Base-by-base conservation (phyloP, 2,888 invertebrate species). In the Hirtodrosophila trivittata region DNA sequence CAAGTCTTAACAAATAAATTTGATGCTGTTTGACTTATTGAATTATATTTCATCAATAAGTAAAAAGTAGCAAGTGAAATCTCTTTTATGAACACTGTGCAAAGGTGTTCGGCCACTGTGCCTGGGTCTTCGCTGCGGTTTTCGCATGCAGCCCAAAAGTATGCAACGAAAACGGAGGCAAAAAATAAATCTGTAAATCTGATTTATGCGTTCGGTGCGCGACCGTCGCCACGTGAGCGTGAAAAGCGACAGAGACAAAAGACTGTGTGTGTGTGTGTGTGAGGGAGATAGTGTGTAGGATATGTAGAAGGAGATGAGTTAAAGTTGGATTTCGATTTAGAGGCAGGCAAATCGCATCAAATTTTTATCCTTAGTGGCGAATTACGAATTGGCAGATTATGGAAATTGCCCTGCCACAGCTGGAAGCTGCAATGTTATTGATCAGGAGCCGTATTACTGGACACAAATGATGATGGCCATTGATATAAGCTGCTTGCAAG, bases 331-430 rank as follows among this genome's bases (percentile, higher is more conserved):
- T 57, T 62, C 65, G 49, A 26, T 32, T 38, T 14, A 32, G 33
- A 9, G 18, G 38, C 21, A 47, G 50, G 59, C 65, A 66, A 68
- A 66, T 71, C 75, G 60, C 66, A 86, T 74, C 71, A 76, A 76
- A 83, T 83, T 83, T 86, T 86, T 69, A 71, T 73, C 77, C 77
- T 74, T 63, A 69, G 75, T 70, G 69, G 71, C 74, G 68, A 74
- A 84, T 87, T 87, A 85, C 83, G 77, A 75, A 80, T 86, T 71
- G 75, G 65, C 64, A 78, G 83, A 84, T 86, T 87, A 87, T 87
- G 83, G 86, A 81, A 87, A 87, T 83, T 38, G 58, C 47, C 62
- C 42, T 28, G 56, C 25, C 62, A 33, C 76, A 80, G 77, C 67
- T 80, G 82, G 64, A 56, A 43, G 47, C 37, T 38, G 58, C 59